Evolutionary conservation across 2,113 vertebrate genomes (phyloP), one percentile per base, ranked within the genome.

Genomic region (human (Homo sapiens)): DNA sequence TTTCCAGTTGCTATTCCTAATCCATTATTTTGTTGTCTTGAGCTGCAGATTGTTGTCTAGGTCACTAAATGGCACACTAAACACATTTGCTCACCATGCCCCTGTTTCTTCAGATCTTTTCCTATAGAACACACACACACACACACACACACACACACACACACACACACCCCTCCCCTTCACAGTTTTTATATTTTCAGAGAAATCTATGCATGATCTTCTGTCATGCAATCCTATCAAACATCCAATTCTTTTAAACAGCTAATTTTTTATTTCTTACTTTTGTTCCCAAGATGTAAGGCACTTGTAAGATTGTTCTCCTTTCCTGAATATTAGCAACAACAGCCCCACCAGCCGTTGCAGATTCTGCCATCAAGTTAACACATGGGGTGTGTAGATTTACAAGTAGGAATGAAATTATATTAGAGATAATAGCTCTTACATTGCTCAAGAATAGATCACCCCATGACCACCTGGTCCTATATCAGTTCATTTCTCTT

Each of bases 351-450:
- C 18, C 50, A 95, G n/a, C 68, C 7, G 0, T 52, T 79, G 40
- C 0, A 1, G 12, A 22, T 87, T 61, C 13, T 75, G 6, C 55
- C 84, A 94, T 86, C 22, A 85, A 89, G 61, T 84, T 94, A 86
- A 95, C 72, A 96, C 89, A 83, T 83, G 81, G 66, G 4, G 6
- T 72, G 30, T 94, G 20, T 83, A 93, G 68, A 98, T 97, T 96
- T 98, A 84, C 25, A 97, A 72, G 82, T 91, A 83, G 70, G 68
- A 95, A 94, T 86, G 45, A 89, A 89, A 97, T 96, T 95, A 81
- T 97, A 84, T 93, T 97, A 87, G 82, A 87, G 20, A 88, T 96
- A 96, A 96, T 94, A 96, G 73, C 68, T 93, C 86, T 94, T 91
- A 66, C 23, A 80, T 87, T 97, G 57, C 68, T 97, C 55, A 95